These are phyloP conservation scores for Amblyopsis rosae DNA, from an alignment of 2,113 vertebrate species.

Conservation along the genomic window DNA sequence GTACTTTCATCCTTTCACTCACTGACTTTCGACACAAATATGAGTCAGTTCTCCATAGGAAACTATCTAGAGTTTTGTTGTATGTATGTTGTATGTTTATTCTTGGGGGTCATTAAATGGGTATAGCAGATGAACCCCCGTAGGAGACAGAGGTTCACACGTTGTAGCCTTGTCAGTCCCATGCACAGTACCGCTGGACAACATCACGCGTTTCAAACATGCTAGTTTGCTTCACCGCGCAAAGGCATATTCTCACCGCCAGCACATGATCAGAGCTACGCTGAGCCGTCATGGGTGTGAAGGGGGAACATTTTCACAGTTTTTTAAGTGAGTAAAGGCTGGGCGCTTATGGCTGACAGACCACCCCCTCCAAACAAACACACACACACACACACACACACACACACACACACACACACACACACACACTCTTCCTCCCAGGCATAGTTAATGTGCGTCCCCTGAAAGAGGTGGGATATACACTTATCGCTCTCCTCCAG, in stretches of 20 bases:
- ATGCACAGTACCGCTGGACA: conserved; percentile 49
- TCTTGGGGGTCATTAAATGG: no score
- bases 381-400: no score
- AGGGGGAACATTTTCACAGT: conserved; percentile 65
- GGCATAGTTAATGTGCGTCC: conserved; percentile 65
- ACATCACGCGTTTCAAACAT: conserved; percentile 41
- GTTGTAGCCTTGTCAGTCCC: conserved; percentile 51
- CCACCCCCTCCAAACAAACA: not conserved
- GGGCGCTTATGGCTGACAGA: conserved; percentile 55
- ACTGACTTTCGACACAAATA: not conserved
- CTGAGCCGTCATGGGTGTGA: conserved; percentile 53
- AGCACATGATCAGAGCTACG: conserved; percentile 21
- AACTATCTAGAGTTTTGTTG: no score
- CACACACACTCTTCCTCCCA: conserved; percentile 48
- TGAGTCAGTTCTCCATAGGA: not conserved
- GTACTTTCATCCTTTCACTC: conserved; percentile 41
- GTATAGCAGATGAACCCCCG: conserved; percentile 50
- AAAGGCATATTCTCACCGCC: conserved; percentile 51
- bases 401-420: conserved; percentile 18
- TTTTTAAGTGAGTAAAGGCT: conserved; percentile 63
- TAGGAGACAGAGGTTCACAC: conserved; percentile 67
- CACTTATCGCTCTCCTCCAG: conserved; percentile 72
- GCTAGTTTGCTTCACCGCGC: conserved; percentile 20
- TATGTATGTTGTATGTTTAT: no score
- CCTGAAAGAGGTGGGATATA: conserved; percentile 52